Evolutionary conservation across 2,113 vertebrate species (phyloP).

Genomic region (Serinus canaria): DNA sequence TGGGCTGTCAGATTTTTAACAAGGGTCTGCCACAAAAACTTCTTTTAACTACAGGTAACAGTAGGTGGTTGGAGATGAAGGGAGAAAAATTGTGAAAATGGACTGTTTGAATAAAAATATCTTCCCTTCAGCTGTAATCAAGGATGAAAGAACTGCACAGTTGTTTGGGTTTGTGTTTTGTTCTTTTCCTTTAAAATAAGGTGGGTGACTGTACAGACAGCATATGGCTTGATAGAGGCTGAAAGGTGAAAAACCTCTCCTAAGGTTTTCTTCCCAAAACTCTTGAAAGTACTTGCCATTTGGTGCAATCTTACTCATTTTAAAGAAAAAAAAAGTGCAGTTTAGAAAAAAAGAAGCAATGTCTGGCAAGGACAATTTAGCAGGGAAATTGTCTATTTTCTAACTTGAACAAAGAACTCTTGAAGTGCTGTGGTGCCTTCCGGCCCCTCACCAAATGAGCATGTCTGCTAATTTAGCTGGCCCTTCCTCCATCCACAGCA

Average conservation of each 20-base stretch:
- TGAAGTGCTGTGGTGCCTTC: not conserved
- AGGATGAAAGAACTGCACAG: not conserved
- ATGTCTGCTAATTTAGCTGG: not conserved
- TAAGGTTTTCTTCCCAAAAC: not conserved
- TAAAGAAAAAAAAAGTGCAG: not conserved
- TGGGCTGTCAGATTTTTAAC: not conserved
- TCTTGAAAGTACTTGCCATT: conserved; percentile 5
- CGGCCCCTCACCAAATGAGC: not conserved
- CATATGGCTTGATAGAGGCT: not conserved
- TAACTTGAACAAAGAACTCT: conserved; percentile 10
- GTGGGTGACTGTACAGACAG: not conserved
- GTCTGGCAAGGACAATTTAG: not conserved
- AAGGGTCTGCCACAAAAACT: not conserved
- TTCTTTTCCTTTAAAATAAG: not conserved
- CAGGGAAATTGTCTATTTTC: not conserved
- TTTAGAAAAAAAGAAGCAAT: not conserved
- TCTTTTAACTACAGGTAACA: not conserved
- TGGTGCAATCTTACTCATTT: not conserved
- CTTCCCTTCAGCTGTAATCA: not conserved
- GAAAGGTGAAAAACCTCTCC: not conserved
- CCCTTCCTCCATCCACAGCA: not conserved
- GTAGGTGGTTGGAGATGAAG: not conserved
- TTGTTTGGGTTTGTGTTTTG: not conserved
- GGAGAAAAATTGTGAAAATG: not conserved
- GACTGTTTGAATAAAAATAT: not conserved